Evolutionary conservation across 92 coral and sea anemone species (phyloP).

Genomic region (Pocillopora meandrina): DNA sequence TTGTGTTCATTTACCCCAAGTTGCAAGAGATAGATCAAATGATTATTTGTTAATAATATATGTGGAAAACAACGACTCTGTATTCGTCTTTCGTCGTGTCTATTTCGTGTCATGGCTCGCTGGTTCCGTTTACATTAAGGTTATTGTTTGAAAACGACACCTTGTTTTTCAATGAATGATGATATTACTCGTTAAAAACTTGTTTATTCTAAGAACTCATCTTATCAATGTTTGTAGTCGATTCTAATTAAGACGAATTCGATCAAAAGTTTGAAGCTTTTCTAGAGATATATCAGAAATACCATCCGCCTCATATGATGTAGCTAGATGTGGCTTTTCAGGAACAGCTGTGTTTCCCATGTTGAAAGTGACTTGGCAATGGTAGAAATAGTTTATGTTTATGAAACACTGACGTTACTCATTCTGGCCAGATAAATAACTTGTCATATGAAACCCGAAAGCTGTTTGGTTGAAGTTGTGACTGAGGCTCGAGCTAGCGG

Average conservation of each 20-base stretch:
- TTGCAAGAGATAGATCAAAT: too few relatives aligned
- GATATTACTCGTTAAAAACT: too few relatives aligned
- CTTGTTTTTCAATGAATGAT: too few relatives aligned
- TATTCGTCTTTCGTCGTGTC: background rate
- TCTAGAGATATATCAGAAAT: background rate
- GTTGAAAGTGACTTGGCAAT: conserved; percentile 9
- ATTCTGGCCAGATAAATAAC: conserved; percentile 9
- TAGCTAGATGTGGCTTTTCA: background rate
- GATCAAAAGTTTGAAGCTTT: background rate
- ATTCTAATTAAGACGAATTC: background rate
- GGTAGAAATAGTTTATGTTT: conserved; percentile 21
- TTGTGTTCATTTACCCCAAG: too few relatives aligned
- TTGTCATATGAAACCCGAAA: conserved; percentile 7
- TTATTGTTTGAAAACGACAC: background rate
- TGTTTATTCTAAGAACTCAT: too few relatives aligned
- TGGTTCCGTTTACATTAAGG: background rate
- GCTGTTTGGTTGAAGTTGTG: background rate
- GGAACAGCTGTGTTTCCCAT: background rate
- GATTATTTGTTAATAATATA: too few relatives aligned
- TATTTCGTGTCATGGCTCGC: conserved; percentile 8
- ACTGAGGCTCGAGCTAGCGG: background rate
- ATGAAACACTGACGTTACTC: conserved; percentile 24
- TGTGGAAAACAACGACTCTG: too few relatives aligned
- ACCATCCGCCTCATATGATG: background rate
- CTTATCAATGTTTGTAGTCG: background rate